Evolutionary conservation across 2,888 invertebrate genomes (phyloP).

Genomic region (Syrphus vitripennis): DNA sequence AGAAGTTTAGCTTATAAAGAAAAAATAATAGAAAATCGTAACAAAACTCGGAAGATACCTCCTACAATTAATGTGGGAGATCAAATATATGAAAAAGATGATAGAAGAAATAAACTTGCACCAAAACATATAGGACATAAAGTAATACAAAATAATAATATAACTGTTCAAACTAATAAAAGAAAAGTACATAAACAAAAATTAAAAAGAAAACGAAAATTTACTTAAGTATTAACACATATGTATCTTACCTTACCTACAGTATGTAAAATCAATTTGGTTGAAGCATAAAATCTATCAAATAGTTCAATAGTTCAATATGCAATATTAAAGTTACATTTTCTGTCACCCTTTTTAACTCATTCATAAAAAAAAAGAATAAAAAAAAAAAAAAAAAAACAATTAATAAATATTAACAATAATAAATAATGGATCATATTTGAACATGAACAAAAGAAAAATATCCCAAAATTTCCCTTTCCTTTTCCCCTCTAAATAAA

Average conservation of each 20-base stretch:
- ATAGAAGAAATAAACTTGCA: conserved; percentile 16
- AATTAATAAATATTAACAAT: not conserved
- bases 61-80: not conserved
- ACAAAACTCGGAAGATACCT: not conserved
- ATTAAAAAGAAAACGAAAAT: not conserved
- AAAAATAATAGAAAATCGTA: not conserved
- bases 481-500: not conserved
- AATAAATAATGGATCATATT: not conserved
- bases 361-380: not conserved
- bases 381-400: not conserved
- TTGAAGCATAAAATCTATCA: not conserved
- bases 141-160: not conserved
- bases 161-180: not conserved
- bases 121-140: not conserved
- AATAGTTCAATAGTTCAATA: not conserved
- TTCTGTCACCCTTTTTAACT: not conserved
- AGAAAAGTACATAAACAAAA: not conserved
- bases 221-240: not conserved
- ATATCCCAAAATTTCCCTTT: not conserved
- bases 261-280: not conserved
- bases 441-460: not conserved
- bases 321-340: too few relatives aligned
- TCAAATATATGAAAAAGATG: conserved; percentile 5
- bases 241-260: not conserved
- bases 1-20: not conserved